Base-by-base conservation (phyloP, 1,140 invertebrate genomes). In the Asobara japonica region DNA sequence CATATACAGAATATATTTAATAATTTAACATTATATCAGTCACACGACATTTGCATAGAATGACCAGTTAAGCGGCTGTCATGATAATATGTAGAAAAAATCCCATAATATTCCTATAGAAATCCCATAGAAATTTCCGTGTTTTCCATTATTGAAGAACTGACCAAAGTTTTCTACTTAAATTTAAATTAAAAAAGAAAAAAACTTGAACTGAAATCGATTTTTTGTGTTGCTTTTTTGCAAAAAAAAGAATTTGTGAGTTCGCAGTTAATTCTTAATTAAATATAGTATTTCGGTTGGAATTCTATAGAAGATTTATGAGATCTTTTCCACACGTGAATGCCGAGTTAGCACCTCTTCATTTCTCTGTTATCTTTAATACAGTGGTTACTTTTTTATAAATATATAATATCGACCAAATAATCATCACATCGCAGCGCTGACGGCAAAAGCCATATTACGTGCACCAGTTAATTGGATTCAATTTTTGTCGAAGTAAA, bases 341-440 rank as follows among this genome's bases (percentile, higher is more conserved):
- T n/a, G n/a, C n/a, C 13, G 41, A 45, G 41, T 56, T 56, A 56
- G 51, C 51, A 56, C 51, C 51, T 56, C 51, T 13, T 22, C 18
- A n/a, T 45, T 45, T 13, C 18, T 45, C 41, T 16, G 10, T 56
- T 27, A 56, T 10, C 22, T 56, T 27, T 56, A 56, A 25, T 56
- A 56, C 51, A 56, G n/a, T 45, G 18, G 18, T 5, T 25, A 56
- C 51, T 6, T 3, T 56, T 25, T 56, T 56, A 56, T 56, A 56
- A 56, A 56, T 56, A 56, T 56, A 56, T 56, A 56, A 56, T 56
- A 25, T 56, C 51, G 25, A 22, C 51, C 51, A 56, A 56, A 27
- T 22, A 27, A 56, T 56, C 51, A 56, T 56, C 51, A 56, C 51
- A 27, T 22, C 20, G 13, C 13, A 56, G 51, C 41, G n/a, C 41